phyloP scores from a whole-genome alignment of 2,113 vertebrate species.

The Tamias sibiricus region DNA sequence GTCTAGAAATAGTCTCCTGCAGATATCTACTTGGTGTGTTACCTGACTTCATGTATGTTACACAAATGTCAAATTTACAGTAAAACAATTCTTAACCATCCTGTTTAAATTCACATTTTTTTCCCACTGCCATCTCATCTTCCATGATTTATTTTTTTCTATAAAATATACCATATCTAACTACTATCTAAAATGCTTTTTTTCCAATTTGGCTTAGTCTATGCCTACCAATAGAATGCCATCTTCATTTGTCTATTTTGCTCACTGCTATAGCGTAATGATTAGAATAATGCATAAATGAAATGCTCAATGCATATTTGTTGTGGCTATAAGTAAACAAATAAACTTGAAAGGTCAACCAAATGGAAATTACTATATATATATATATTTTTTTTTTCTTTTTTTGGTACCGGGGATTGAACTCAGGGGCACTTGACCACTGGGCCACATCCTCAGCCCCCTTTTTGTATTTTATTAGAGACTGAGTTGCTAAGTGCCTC shows the following conservation, averaged over 20 bases:
- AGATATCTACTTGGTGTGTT: neutral
- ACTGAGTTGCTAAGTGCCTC: too few relatives aligned
- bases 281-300: neutral
- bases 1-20: neutral
- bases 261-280: neutral
- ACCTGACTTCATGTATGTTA: neutral
- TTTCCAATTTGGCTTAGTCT: neutral
- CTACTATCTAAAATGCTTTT: neutral
- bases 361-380: neutral
- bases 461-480: too few relatives aligned
- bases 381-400: too few relatives aligned
- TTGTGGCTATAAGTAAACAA: neutral
- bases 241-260: neutral
- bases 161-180: neutral
- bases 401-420: too few relatives aligned
- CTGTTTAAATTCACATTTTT: neutral
- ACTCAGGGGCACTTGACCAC: too few relatives aligned
- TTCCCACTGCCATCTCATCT: neutral
- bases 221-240: neutral
- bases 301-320: neutral
- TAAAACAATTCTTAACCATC: neutral
- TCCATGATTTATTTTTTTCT: neutral
- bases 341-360: neutral
- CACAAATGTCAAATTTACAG: neutral
- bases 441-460: too few relatives aligned